A percentile compares a stretch with the other conserved stretches of the same genome.
These are phyloP conservation scores for Terebella lapidaria DNA, from an alignment of 2,888 invertebrate species.

Conservation along the genomic window DNA sequence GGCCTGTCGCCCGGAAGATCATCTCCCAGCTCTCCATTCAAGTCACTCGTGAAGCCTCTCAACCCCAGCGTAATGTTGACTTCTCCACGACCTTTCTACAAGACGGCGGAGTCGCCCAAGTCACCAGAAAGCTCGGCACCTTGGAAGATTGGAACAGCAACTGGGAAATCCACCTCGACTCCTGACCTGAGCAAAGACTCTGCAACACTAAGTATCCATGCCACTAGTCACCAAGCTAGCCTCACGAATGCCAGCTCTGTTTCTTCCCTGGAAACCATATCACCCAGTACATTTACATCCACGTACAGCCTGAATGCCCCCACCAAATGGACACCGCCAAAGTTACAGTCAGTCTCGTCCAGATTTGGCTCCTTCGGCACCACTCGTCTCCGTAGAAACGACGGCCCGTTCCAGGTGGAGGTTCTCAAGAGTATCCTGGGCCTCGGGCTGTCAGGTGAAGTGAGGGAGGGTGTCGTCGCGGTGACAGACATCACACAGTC, in stretches of 20 bases:
- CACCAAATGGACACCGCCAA: too few species aligned
- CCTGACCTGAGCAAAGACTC: background rate
- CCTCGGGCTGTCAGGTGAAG: slow-evolving; percentile 38
- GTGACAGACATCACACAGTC: slow-evolving; percentile 39
- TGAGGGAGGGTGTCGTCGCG: slow-evolving; percentile 31
- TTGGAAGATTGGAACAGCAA: too few species aligned
- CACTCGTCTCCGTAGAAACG: slow-evolving; percentile 28
- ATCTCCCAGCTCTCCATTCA: too few species aligned
- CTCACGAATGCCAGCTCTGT: background rate
- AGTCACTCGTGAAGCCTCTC: too few species aligned
- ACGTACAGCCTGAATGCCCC: too few species aligned
- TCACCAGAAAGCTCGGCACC: background rate
- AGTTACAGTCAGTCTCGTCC: too few species aligned
- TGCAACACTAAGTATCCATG: background rate
- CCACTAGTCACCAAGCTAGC: background rate
- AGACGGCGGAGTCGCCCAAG: background rate
- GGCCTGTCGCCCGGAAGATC: too few species aligned
- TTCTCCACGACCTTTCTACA: slow-evolving; percentile 1
- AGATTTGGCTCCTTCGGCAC: background rate
- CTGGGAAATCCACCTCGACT: background rate
- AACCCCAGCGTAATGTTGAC: background rate
- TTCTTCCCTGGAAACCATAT: background rate
- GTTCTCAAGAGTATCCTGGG: slow-evolving; percentile 45
- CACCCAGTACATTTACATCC: too few species aligned
- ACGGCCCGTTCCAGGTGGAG: slow-evolving; percentile 42